Evolutionary conservation across 1,140 invertebrate genomes (phyloP).

Genomic region (Atta texana): DNA sequence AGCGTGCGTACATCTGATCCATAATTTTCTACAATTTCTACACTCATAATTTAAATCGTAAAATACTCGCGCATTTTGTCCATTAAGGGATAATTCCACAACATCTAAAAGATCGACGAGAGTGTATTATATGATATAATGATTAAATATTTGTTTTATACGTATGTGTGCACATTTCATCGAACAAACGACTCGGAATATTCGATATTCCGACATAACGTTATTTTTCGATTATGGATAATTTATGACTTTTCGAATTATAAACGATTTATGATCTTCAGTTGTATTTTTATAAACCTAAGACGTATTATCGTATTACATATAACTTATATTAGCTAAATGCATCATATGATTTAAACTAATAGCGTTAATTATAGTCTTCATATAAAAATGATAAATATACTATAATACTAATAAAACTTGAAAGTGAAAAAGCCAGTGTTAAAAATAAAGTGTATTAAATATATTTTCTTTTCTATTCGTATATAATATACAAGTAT

Average conservation of each 20-base stretch:
- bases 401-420: not conserved
- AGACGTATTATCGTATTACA: too few relatives aligned
- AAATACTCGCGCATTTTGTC: not conserved
- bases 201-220: not conserved
- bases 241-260: not conserved
- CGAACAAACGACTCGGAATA: not conserved
- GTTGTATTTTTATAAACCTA: not conserved
- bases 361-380: not conserved
- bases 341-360: not conserved
- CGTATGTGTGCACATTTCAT: not conserved
- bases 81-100: not conserved
- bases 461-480: not conserved
- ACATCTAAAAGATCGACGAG: not conserved
- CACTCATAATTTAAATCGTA: constrained; percentile 28
- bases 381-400: not conserved
- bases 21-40: constrained; percentile 55
- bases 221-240: not conserved
- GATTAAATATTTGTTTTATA: constrained; percentile 27
- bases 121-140: not conserved
- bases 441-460: not conserved
- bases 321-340: not conserved
- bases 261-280: not conserved
- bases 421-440: not conserved
- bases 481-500: not conserved
- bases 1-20: not conserved